Evolutionary conservation across 2,888 invertebrate species (phyloP), one percentile per base, ranked within the genome.

Genomic region (Aphidius colemani): DNA sequence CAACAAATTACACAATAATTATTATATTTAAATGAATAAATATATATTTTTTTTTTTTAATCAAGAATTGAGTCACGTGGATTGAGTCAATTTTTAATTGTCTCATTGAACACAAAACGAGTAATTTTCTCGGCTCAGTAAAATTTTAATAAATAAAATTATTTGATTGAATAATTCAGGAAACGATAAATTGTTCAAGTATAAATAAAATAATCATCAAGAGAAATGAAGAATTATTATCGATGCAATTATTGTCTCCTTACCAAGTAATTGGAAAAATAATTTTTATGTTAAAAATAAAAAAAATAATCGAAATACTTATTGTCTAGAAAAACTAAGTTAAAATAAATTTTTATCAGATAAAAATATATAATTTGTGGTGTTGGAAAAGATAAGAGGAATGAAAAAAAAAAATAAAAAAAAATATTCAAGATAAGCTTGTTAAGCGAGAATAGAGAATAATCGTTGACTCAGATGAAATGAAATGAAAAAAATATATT

Each of bases 41-140:
- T n/a, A n/a, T n/a, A n/a, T n/a, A n/a, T n/a, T n/a, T n/a, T n/a
- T n/a, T n/a, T n/a, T n/a, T n/a, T n/a, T n/a, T n/a, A n/a, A n/a
- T n/a, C n/a, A 43, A 41, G 44, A 53, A 49, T 50, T 18, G 51
- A 43, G 18, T 51, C 40, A 30, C 45, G 63, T 58, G 49, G 51
- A 11, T 11, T 13, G 3, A 0, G 45, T 45, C 45, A 45, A 7
- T 41, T 9, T 53, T 41, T 44, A 30, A 18, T 45, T 55, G 55
- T 66, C 59, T 56, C 66, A 55, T 59, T 53, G 56, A 51, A 43
- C 11, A 51, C 57, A 58, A 68, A 70, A 71, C 67, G 69, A 71
- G 71, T 69, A 71, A 71, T 70, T 70, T 69, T 68, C 70, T 71
- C 69, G 58, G 45, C 59, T 11, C 59, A 40, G 53, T 46, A 10